Evolutionary conservation across 2,113 vertebrate genomes (phyloP).

Genomic region (Planiliza haematocheilus): DNA sequence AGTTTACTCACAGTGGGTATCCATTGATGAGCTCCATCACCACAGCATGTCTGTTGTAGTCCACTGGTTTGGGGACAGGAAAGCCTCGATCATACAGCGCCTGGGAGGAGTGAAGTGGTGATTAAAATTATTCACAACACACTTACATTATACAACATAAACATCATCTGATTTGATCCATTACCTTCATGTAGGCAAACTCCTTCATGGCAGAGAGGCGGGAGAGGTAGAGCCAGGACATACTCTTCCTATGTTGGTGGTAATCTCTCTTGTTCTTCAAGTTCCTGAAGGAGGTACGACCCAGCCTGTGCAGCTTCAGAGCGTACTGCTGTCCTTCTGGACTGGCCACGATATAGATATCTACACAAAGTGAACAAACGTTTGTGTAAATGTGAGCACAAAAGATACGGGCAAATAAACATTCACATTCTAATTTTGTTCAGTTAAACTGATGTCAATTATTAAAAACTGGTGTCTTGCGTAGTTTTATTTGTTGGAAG

Average conservation of each 20-base stretch:
- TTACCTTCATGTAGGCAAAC: slow-evolving; percentile 99
- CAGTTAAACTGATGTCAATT: too few relatives aligned
- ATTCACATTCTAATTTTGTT: too few relatives aligned
- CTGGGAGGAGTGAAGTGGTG: slow-evolving; percentile 71
- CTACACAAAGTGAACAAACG: slow-evolving; percentile 71
- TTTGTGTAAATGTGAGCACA: background rate
- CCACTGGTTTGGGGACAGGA: slow-evolving; percentile 95
- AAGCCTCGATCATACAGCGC: slow-evolving; percentile 92
- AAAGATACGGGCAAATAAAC: too few relatives aligned
- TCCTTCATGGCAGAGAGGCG: slow-evolving; percentile 98
- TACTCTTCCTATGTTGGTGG: slow-evolving; percentile 92
- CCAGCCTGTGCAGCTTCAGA: slow-evolving; percentile 93
- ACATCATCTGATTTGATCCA: background rate
- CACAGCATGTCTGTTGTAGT: slow-evolving; percentile 96
- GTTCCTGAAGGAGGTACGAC: slow-evolving; percentile 95
- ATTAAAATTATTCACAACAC: slow-evolving; percentile 8
- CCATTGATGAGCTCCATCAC: slow-evolving; percentile 97
- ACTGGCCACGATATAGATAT: slow-evolving; percentile 96
- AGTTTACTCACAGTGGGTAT: slow-evolving; percentile 91
- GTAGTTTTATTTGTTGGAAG: too few relatives aligned
- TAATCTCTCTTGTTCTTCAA: slow-evolving; percentile 98
- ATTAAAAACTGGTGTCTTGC: too few relatives aligned
- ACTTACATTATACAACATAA: too few relatives aligned
- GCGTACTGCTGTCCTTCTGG: slow-evolving; percentile 90
- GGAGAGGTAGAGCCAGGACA: slow-evolving; percentile 98